Evolutionary conservation across 2,113 vertebrate species (phyloP), one percentile per base, ranked within the genome.

Genomic region (Brachirus orientalis): DNA sequence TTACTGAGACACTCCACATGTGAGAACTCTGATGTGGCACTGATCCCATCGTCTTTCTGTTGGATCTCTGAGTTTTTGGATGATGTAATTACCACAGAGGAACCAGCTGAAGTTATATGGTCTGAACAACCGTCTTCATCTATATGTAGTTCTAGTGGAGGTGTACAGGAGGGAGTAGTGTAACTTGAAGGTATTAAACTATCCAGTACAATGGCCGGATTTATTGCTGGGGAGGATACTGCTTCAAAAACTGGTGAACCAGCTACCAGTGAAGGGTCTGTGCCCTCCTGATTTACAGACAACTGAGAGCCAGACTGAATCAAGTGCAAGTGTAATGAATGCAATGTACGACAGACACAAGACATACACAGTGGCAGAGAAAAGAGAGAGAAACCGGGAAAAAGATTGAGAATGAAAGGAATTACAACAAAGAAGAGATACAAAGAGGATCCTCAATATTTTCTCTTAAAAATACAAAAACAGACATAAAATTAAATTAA

Each of bases 221-320:
- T 66, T 79, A 77, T 35, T 44, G 68, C 35, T n/a, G 48, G 11
- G 36, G 46, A 2, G 0, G 58, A 44, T 41, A 36, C 47, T 48
- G 28, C 4, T 54, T 69, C 60, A 20, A 64, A 55, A 61, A 60
- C 37, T 1, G 70, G 20, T 57, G 66, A 64, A 67, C 36, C 68
- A 33, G 57, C 18, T 1, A 47, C 16, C 10, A 63, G 17, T 17
- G 63, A 62, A 36, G 59, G 13, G 3, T 91, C 89, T 36, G 57
- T 58, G 14, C 69, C 47, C 81, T 94, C 94, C 59, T 91, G 90
- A 86, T 85, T 91, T 77, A 94, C 70, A 74, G 91, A 94, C 71
- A 91, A 71, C 75, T 93, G 92, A 77, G 95, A 95, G 83, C 90
- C 94, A 61, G 95, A 95, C 96, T 98, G 89, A 77, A 87, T 61